A percentile compares a stretch with the other conserved stretches of the same genome.
Evolutionary conservation across 1,140 invertebrate genomes (phyloP).

Genomic region (Drosophila subpulchrella): DNA sequence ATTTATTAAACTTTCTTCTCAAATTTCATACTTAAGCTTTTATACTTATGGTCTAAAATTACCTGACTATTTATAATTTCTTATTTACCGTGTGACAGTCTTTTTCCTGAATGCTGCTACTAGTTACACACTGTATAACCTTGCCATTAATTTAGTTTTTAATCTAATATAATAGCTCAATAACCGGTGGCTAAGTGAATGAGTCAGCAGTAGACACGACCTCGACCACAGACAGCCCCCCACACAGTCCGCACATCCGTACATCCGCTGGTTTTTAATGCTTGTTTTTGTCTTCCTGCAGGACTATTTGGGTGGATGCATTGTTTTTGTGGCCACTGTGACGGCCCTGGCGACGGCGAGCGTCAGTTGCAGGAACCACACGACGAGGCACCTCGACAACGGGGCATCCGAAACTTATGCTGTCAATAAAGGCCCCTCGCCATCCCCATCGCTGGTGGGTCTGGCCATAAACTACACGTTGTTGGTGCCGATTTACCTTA

Average conservation of each 20-base stretch:
- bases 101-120: too few relatives aligned
- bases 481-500: conserved; percentile 91
- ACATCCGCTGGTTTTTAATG: conserved; percentile 22
- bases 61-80: too few relatives aligned
- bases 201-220: not conserved
- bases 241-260: conserved; percentile 29
- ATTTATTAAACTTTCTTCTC: too few relatives aligned
- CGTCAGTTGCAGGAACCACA: conserved; percentile 73
- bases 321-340: conserved; percentile 90
- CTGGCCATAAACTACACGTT: conserved; percentile 93
- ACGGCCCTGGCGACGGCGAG: conserved; percentile 87
- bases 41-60: too few relatives aligned
- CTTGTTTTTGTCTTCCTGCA: conserved; percentile 81
- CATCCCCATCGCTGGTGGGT: conserved; percentile 87
- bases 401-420: conserved; percentile 61
- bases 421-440: conserved; percentile 66
- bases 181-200: conserved; percentile 1
- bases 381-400: conserved; percentile 18
- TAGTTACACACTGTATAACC: not conserved
- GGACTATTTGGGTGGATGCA: conserved; percentile 92
- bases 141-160: not conserved
- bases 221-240: not conserved
- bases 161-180: not conserved
- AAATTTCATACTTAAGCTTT: too few relatives aligned
- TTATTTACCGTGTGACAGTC: too few relatives aligned